Evolutionary conservation across 1,140 invertebrate species (phyloP).

Genomic region (Cardiocondyla obscurior): DNA sequence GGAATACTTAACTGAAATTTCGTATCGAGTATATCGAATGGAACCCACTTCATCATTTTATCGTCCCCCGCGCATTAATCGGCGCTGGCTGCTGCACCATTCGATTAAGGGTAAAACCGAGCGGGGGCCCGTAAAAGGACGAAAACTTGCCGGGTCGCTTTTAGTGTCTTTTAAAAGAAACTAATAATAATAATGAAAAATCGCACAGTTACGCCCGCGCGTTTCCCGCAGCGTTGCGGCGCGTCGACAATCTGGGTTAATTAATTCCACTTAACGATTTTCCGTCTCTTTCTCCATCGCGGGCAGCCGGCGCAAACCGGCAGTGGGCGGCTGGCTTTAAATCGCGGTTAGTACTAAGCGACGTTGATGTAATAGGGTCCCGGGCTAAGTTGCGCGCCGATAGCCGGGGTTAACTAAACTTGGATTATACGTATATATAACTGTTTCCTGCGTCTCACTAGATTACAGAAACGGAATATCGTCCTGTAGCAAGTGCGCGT

Average conservation of each 20-base stretch:
- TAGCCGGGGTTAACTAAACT: slow-evolving; percentile 40
- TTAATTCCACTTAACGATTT: slow-evolving; percentile 36
- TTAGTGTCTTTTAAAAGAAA: slow-evolving; percentile 36
- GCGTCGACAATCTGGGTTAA: slow-evolving; percentile 41
- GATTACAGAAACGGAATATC: slow-evolving; percentile 14
- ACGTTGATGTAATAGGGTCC: slow-evolving; percentile 47
- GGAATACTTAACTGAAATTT: slow-evolving; percentile 20
- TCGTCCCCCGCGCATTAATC: slow-evolving; percentile 16
- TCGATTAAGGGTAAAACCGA: slow-evolving; percentile 39
- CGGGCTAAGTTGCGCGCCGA: slow-evolving; percentile 19
- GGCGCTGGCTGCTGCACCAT: background rate
- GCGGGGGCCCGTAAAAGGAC: background rate
- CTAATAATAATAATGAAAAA: slow-evolving; percentile 44
- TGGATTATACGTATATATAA: slow-evolving; percentile 25
- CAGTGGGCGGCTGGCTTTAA: slow-evolving; percentile 30
- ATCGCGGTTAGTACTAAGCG: slow-evolving; percentile 41
- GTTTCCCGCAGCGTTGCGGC: background rate
- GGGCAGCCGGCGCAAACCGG: background rate
- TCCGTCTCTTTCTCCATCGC: slow-evolving; percentile 18
- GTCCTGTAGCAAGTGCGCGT: background rate
- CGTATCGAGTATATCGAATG: slow-evolving; percentile 17
- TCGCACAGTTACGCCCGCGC: background rate
- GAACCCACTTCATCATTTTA: background rate
- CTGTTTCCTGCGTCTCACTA: slow-evolving; percentile 6
- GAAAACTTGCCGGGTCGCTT: background rate